Evolutionary conservation across 2,113 vertebrate species (phyloP).

Genomic region (Sebastes schlegelii): DNA sequence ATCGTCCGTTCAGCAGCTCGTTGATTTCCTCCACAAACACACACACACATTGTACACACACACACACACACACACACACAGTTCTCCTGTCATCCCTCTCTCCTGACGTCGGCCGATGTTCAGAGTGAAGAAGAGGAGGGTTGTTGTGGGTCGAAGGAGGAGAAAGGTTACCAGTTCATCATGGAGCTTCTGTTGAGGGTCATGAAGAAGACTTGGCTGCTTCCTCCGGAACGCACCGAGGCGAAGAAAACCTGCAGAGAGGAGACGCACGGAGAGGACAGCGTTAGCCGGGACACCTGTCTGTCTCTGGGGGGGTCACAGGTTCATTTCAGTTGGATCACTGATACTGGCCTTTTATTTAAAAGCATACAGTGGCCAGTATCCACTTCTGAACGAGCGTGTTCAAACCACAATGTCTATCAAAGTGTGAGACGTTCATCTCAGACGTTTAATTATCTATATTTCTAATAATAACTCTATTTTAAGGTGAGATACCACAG

Average conservation of each 20-base stretch:
- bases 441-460: too few relatives aligned
- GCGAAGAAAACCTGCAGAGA: conserved; percentile 96
- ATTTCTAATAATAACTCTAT: too few relatives aligned
- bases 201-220: conserved; percentile 99
- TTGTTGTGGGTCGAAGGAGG: conserved; percentile 32
- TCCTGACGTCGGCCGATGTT: conserved; percentile 10
- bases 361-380: too few relatives aligned
- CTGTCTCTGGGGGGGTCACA: too few relatives aligned
- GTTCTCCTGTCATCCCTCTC: conserved; percentile 40
- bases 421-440: not conserved
- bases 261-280: not conserved
- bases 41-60: conserved; percentile 13
- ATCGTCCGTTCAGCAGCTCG: conserved; percentile 39
- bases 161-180: conserved; percentile 97
- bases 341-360: too few relatives aligned
- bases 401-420: not conserved
- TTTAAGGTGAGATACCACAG: too few relatives aligned
- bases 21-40: conserved; percentile 43
- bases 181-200: conserved; percentile 99
- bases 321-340: too few relatives aligned
- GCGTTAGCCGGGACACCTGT: not conserved
- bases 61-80: conserved; percentile 34
- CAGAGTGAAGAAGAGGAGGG: conserved; percentile 40
- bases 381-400: too few relatives aligned
- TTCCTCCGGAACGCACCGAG: conserved; percentile 98